phyloP scores from a whole-genome alignment of 2,113 vertebrate species.

The Tinamus guttatus region DNA sequence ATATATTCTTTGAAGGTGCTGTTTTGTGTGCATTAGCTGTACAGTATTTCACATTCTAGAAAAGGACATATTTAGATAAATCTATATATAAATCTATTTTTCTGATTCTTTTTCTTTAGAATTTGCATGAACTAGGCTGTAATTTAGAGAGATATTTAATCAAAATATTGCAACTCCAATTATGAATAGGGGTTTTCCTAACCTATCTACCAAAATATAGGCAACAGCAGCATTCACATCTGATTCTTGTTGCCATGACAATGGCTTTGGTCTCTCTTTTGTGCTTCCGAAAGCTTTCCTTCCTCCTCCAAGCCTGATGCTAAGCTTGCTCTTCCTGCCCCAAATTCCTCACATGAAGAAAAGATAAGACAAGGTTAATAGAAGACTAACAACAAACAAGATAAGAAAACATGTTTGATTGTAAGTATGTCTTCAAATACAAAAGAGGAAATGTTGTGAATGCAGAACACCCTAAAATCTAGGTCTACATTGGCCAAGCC shows the following conservation, averaged over 20 bases:
- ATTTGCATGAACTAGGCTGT: neutral
- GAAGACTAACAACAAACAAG: slow-evolving; percentile 25
- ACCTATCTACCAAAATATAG: neutral
- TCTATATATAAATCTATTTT: neutral
- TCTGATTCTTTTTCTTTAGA: neutral
- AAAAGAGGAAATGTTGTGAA: neutral
- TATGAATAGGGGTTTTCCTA: neutral
- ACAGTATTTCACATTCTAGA: neutral
- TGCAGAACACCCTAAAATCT: neutral
- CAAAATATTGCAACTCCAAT: neutral
- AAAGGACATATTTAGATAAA: neutral
- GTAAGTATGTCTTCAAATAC: neutral
- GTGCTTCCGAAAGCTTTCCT: neutral
- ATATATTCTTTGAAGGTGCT: neutral
- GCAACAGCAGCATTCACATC: neutral
- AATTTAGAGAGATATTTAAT: neutral
- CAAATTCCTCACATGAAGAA: slow-evolving; percentile 31
- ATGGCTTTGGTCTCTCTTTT: neutral
- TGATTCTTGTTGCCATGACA: slow-evolving; percentile 60
- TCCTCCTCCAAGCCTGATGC: slow-evolving; percentile 15
- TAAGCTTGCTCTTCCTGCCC: slow-evolving; percentile 9
- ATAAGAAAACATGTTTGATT: neutral
- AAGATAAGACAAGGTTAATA: slow-evolving; percentile 54
- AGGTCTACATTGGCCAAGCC: neutral
- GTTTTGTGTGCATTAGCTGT: rapidly evolving